Base-by-base conservation (phyloP, 2,888 invertebrate species). In the Athalia rosae region DNA sequence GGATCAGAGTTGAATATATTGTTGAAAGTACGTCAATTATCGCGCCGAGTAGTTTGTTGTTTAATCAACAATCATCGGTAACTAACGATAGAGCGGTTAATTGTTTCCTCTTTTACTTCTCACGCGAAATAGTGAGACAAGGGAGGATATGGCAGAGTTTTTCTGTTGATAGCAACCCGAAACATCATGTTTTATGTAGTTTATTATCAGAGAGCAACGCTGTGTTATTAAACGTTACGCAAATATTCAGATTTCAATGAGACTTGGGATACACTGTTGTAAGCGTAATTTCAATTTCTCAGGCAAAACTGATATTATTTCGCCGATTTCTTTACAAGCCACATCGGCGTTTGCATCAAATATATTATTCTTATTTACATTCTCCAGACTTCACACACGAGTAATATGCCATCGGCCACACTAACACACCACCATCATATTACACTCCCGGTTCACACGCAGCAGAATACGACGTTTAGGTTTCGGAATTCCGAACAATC, bases 351-450 rank as follows among this genome's bases (percentile, higher is more conserved):
- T 74, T 74, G 59, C 74, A 61, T 61, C 61, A 48, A 73, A 74
- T 41, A 61, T 74, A 74, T 74, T 74, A 71, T 59, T 56, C 61
- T 74, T 74, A 74, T 74, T 74, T 62, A 74, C 62, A 74, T 71
- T 59, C 61, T 28, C 61, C 59, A 61, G 11, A 58, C 71, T 71
- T 58, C 71, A 71, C 58, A 58, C 50, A 43, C n/a, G 5, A 15
- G 11, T 7, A 47, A 50, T 74, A 41, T 61, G 48, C 6, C 7
- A 11, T 63, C 66, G 15, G 28, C 61, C 74, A 74, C 74, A 74
- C 74, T 47, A 48, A 59, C 15, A 74, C 48, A 45, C 28, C 53
- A 62, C 13, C 1, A 41, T 50, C 45, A 47, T 13, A 13, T 64
- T 13, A 62, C 62, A 13, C 13, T n/a, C 5, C 58, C 4, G 4